Conservation (phyloP, 1,140 invertebrate species). For the Drosophila arawakana region DNA sequence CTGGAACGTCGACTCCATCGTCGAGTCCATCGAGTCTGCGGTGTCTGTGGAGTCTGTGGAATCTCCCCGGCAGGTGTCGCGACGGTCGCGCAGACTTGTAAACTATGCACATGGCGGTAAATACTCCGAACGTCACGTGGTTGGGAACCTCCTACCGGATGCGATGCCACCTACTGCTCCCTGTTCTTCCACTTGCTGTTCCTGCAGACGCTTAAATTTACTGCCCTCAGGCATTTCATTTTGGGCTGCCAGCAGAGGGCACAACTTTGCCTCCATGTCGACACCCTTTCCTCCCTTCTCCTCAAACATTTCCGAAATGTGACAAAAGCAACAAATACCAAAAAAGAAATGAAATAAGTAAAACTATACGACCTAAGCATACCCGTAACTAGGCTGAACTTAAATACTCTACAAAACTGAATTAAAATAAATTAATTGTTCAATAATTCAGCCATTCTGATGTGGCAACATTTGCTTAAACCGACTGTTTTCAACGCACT, state of each 20-base stretch:
- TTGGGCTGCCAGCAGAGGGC: conserved; percentile 29
- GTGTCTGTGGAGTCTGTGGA: not conserved
- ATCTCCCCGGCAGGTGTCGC: conserved; percentile 76
- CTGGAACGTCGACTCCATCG: too few relatives aligned
- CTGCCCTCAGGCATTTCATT: conserved; percentile 78
- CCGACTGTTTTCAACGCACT: too few relatives aligned
- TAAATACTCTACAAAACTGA: too few relatives aligned
- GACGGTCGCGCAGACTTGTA: conserved; percentile 69
- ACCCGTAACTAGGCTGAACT: too few relatives aligned
- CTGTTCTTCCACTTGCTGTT: conserved; percentile 5
- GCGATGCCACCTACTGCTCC: too few relatives aligned
- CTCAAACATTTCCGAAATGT: conserved; percentile 56
- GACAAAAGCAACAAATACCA: conserved; percentile 37
- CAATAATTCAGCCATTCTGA: too few relatives aligned
- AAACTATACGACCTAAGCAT: too few relatives aligned
- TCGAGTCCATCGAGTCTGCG: too few relatives aligned
- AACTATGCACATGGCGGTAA: conserved; percentile 82
- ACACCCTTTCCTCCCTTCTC: conserved; percentile 16
- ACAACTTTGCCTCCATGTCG: not conserved
- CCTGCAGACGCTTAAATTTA: conserved; percentile 70
- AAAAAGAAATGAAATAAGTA: not conserved
- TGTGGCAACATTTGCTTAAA: too few relatives aligned
- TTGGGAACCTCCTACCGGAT: conserved; percentile 15
- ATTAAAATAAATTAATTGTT: too few relatives aligned
- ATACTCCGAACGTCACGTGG: conserved; percentile 72